A percentile compares a stretch with the other conserved stretches of the same genome.
phyloP scores from a whole-genome alignment of 2,888 invertebrate species.

The Rhingia campestris region DNA sequence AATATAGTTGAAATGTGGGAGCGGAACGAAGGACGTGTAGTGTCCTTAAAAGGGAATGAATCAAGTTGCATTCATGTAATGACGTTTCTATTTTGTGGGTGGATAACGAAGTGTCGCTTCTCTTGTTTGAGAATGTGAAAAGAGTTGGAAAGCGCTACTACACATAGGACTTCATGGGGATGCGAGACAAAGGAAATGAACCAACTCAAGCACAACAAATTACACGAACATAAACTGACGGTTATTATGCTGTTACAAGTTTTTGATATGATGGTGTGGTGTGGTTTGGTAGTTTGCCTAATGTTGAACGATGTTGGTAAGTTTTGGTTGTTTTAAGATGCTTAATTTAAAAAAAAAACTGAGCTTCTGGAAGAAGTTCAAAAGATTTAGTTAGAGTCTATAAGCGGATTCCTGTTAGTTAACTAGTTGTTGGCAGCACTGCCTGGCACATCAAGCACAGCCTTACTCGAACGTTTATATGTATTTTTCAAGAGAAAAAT shows the following conservation, averaged over 20 bases:
- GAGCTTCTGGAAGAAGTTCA: too few relatives aligned
- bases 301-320: too few relatives aligned
- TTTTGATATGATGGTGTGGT: not conserved
- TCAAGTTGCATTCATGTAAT: conserved; percentile 53
- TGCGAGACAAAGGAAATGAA: conserved; percentile 34
- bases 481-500: too few relatives aligned
- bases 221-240: conserved; percentile 12
- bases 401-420: too few relatives aligned
- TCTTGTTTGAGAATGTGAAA: not conserved
- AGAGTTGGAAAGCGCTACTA: not conserved
- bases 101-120: conserved; percentile 47
- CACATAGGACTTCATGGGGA: not conserved
- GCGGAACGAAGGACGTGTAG: not conserved
- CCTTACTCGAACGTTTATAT: too few relatives aligned
- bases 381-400: too few relatives aligned
- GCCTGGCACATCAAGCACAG: too few relatives aligned
- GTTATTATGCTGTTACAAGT: conserved; percentile 23
- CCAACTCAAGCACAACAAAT: conserved; percentile 9
- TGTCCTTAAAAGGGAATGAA: conserved; percentile 22
- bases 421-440: too few relatives aligned
- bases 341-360: too few relatives aligned
- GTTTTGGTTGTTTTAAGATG: too few relatives aligned
- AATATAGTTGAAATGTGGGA: conserved; percentile 14
- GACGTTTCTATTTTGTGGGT: not conserved
- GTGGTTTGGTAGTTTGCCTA: too few relatives aligned